A percentile compares a stretch with the other conserved stretches of the same genome.
Conservation (phyloP, 2,888 invertebrate genomes). For the Macaria liturata region DNA sequence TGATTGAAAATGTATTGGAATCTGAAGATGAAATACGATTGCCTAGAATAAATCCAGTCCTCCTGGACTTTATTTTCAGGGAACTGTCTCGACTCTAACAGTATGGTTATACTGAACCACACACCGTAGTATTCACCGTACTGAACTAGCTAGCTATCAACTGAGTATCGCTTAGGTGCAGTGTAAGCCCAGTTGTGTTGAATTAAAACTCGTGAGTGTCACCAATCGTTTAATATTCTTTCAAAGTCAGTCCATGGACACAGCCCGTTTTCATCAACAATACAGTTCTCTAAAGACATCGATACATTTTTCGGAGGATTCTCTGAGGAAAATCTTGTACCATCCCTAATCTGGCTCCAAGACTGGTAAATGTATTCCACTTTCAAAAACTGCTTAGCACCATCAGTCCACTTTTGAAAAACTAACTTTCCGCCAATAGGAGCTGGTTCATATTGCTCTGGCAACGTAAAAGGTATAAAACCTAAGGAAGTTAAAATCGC, state of each 20-base stretch:
- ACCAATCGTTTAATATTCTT: not conserved
- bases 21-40: no score
- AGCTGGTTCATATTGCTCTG: not conserved
- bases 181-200: no score
- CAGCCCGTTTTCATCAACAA: not conserved
- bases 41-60: no score
- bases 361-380: slow-evolving; percentile 4
- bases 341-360: not conserved
- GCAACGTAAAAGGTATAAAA: not conserved
- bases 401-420: slow-evolving; percentile 5
- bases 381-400: not conserved
- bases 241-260: slow-evolving; percentile 2
- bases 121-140: no score
- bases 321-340: not conserved
- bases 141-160: no score
- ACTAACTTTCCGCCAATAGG: slow-evolving; percentile 6
- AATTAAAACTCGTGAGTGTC: not conserved
- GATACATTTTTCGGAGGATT: slow-evolving; percentile 4
- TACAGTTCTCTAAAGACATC: not conserved
- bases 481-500: not conserved
- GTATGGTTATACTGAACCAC: no score
- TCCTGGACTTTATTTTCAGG: no score
- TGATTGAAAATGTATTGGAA: no score
- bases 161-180: no score
- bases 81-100: no score